A percentile compares a stretch with the other conserved stretches of the same genome.
These are phyloP conservation scores for Phengaris alcon DNA, from an alignment of 2,888 invertebrate species.

Conservation along the genomic window DNA sequence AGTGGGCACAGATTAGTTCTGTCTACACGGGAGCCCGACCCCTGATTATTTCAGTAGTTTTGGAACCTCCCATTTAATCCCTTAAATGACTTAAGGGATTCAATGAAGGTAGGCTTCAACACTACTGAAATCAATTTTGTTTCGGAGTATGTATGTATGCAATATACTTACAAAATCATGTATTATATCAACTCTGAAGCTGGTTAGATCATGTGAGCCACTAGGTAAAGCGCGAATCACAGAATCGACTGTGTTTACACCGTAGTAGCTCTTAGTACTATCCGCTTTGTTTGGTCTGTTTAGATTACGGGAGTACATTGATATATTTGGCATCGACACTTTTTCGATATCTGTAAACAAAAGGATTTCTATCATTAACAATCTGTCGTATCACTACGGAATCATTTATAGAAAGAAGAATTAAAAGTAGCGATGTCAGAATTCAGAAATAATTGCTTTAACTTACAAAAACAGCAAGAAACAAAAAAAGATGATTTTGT, in stretches of 20 bases:
- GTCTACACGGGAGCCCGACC: too few species aligned
- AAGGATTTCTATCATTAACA: neutral
- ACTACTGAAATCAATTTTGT: too few species aligned
- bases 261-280: constrained; percentile 33
- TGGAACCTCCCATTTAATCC: too few species aligned
- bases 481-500: neutral
- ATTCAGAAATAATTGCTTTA: constrained; percentile 1
- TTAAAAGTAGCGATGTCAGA: neutral
- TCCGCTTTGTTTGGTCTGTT: constrained; percentile 38
- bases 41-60: too few species aligned
- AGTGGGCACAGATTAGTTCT: too few species aligned
- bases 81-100: too few species aligned
- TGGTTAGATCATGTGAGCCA: constrained; percentile 54
- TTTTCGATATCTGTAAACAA: constrained; percentile 41
- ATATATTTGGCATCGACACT: constrained; percentile 37
- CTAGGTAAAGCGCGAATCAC: constrained; percentile 45
- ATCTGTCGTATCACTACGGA: neutral
- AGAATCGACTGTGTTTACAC: constrained; percentile 22
- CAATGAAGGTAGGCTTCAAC: too few species aligned
- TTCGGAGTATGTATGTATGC: neutral
- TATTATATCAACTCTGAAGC: constrained; percentile 62
- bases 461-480: constrained; percentile 1
- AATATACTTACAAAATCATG: constrained; percentile 54
- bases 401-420: neutral
- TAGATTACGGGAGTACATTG: constrained; percentile 43